Evolutionary conservation across 37 sponge, comb jelly and placozoan genomes (phyloP).

Genomic region (Cladorhizidae sp.): DNA sequence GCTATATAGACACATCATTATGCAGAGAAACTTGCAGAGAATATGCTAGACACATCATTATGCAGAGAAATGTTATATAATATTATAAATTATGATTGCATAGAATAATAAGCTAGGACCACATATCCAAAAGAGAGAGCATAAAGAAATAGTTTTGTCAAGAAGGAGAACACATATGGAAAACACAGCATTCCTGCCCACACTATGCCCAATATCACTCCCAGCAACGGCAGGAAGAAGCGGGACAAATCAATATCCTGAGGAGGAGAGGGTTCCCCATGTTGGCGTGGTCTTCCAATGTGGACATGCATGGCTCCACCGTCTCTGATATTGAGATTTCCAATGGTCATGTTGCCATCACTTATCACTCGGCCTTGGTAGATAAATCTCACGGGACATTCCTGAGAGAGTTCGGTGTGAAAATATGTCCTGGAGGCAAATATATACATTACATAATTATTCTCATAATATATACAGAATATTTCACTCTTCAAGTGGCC

Average conservation of each 20-base stretch:
- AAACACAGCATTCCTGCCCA: constrained; percentile 48
- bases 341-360: constrained; percentile 32
- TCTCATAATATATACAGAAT: no score
- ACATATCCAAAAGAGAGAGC: constrained; percentile 61
- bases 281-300: constrained; percentile 34
- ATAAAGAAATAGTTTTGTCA: constrained; percentile 51
- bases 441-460: no score
- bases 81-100: not conserved
- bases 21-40: no score
- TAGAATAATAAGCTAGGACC: constrained; percentile 24
- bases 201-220: constrained; percentile 52
- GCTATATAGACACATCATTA: no score
- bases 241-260: constrained; percentile 44
- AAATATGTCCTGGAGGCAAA: constrained; percentile 34
- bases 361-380: constrained; percentile 44
- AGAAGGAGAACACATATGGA: constrained; percentile 45
- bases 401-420: constrained; percentile 18
- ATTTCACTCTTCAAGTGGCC: no score
- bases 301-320: constrained; percentile 60
- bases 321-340: constrained; percentile 11
- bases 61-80: not conserved
- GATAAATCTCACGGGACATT: constrained; percentile 58
- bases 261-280: not conserved
- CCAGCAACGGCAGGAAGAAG: constrained; percentile 62
- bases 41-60: no score